phyloP scores from a whole-genome alignment of 35 echinoderm and acorn worm genomes.

The Nesometra sesokonis region DNA sequence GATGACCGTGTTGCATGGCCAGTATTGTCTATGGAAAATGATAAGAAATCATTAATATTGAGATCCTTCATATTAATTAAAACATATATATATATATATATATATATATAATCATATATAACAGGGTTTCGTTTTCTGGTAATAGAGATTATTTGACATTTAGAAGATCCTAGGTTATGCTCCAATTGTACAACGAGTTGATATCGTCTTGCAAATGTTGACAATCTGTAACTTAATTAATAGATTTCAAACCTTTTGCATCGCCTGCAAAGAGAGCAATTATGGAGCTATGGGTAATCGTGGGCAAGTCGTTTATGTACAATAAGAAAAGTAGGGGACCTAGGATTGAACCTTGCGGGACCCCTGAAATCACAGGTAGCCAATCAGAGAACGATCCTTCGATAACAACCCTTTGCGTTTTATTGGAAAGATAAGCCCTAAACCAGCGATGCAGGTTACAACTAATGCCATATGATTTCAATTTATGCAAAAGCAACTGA shows the following conservation, averaged over 20 bases:
- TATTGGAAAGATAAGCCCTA: neutral
- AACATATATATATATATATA: too few relatives aligned
- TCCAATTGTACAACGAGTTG: neutral
- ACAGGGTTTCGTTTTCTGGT: neutral
- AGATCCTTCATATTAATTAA: too few relatives aligned
- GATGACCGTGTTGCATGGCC: too few relatives aligned
- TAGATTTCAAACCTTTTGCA: neutral
- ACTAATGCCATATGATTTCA: neutral
- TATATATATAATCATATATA: neutral
- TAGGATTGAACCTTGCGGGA: neutral
- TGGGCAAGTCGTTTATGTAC: neutral
- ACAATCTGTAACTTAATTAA: neutral
- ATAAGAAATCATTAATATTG: too few relatives aligned
- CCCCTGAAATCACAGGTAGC: constrained; percentile 1
- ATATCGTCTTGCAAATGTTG: neutral
- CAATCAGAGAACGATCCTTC: neutral
- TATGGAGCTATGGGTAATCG: neutral
- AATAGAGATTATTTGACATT: neutral
- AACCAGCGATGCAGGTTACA: neutral
- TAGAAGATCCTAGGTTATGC: neutral
- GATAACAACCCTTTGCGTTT: neutral
- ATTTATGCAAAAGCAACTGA: neutral
- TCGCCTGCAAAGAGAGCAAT: neutral
- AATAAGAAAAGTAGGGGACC: neutral
- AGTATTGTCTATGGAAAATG: too few relatives aligned